phyloP scores from a whole-genome alignment of 2,113 vertebrate genomes.

The Cinclus mexicanus region DNA sequence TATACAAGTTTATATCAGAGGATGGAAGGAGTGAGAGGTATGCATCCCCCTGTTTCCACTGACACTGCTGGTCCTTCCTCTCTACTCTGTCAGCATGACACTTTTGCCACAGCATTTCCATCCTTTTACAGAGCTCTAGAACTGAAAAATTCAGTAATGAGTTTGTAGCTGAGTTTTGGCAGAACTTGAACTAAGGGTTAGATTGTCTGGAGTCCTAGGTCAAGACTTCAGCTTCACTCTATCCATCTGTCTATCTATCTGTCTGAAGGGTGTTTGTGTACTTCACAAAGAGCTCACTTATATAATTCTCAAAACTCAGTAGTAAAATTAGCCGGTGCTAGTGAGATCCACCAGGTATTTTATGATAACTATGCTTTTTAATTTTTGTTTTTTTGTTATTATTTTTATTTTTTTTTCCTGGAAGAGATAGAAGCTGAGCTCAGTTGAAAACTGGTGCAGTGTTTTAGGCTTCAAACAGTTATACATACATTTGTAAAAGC shows the following conservation, averaged over 20 bases:
- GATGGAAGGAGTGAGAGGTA: not conserved
- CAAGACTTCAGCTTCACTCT: not conserved
- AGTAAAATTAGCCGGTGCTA: not conserved
- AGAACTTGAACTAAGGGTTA: not conserved
- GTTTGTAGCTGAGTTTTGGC: not conserved
- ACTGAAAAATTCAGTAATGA: not conserved
- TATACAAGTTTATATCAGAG: not conserved
- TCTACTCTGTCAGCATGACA: not conserved
- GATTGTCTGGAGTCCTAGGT: not conserved
- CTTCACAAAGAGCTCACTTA: not conserved
- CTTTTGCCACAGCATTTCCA: not conserved
- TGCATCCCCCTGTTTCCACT: not conserved
- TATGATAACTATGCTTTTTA: not conserved
- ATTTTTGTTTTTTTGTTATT: not conserved
- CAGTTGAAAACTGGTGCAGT: not conserved
- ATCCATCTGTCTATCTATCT: no score
- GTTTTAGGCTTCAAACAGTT: not conserved
- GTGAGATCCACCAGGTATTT: not conserved
- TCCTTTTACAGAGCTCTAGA: not conserved
- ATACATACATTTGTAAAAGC: not conserved
- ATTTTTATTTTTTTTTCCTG: accelerated
- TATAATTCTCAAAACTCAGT: not conserved
- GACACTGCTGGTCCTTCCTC: not conserved
- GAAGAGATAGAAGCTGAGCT: not conserved
- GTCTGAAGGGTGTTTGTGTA: not conserved